Evolutionary conservation across 2,888 invertebrate species (phyloP).

Genomic region (Hesperia comma): DNA sequence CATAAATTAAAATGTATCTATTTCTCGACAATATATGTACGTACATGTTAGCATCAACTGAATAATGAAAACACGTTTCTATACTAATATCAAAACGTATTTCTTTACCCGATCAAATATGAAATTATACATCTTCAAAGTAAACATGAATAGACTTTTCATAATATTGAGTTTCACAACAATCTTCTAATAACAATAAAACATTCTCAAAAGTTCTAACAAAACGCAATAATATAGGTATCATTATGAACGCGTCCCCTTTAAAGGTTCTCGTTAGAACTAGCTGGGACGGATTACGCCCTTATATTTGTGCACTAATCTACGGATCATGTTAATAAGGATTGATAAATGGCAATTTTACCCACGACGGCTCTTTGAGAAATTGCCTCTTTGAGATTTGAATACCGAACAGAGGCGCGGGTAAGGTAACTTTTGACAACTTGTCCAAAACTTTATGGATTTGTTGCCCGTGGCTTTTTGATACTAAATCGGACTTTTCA

Average conservation of each 20-base stretch:
- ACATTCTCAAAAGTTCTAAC: not conserved
- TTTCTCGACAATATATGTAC: too few relatives aligned
- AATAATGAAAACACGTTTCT: too few relatives aligned
- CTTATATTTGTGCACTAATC: slow-evolving; percentile 61
- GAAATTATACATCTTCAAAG: too few relatives aligned
- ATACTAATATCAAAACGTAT: too few relatives aligned
- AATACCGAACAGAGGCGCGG: slow-evolving; percentile 25
- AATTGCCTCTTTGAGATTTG: slow-evolving; percentile 29
- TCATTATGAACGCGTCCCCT: slow-evolving; percentile 42
- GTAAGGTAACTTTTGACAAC: slow-evolving; percentile 7
- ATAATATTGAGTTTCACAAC: too few relatives aligned
- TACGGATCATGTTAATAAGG: slow-evolving; percentile 56
- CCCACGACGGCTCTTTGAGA: slow-evolving; percentile 26
- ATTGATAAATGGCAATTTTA: slow-evolving; percentile 49
- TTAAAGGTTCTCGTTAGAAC: slow-evolving; percentile 54
- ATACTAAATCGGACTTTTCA: not conserved
- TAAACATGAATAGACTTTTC: too few relatives aligned
- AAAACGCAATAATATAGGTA: not conserved
- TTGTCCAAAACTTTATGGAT: slow-evolving; percentile 7
- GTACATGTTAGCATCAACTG: too few relatives aligned
- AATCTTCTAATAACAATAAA: too few relatives aligned
- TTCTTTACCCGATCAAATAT: too few relatives aligned
- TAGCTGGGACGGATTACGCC: slow-evolving; percentile 53
- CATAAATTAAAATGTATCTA: too few relatives aligned
- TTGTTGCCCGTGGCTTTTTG: not conserved